These are phyloP conservation scores for Microtus montanus DNA, from an alignment of 2,113 vertebrate genomes.

Conservation along the genomic window DNA sequence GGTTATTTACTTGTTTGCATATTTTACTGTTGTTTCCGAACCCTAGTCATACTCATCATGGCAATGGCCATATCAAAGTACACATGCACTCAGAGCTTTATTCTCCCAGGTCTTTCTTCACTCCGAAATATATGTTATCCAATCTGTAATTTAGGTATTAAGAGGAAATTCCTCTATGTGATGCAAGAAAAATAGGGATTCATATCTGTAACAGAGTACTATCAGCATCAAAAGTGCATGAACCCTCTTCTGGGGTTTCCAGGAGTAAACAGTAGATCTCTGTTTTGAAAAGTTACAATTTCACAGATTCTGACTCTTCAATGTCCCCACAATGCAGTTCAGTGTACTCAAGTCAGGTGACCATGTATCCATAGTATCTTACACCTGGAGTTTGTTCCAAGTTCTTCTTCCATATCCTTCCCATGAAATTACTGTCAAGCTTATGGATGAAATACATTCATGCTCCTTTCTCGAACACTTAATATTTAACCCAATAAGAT, in stretches of 20 bases:
- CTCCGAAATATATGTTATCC: background rate
- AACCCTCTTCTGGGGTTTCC: background rate
- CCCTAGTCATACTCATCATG: background rate
- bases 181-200: background rate
- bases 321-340: background rate
- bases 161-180: background rate
- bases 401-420: background rate
- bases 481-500: background rate
- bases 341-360: background rate
- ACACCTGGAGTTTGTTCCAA: background rate
- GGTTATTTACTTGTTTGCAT: background rate
- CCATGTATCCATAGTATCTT: too few relatives aligned
- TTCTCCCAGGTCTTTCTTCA: background rate
- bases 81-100: background rate
- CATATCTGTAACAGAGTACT: background rate
- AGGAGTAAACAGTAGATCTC: background rate
- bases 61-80: too few relatives aligned
- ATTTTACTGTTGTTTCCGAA: background rate
- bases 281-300: background rate
- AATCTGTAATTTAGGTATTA: background rate
- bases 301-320: background rate
- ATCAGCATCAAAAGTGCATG: background rate
- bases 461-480: background rate
- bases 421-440: background rate
- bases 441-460: background rate